phyloP scores from a whole-genome alignment of 1,140 invertebrate genomes.

The Acyrthosiphon pisum region DNA sequence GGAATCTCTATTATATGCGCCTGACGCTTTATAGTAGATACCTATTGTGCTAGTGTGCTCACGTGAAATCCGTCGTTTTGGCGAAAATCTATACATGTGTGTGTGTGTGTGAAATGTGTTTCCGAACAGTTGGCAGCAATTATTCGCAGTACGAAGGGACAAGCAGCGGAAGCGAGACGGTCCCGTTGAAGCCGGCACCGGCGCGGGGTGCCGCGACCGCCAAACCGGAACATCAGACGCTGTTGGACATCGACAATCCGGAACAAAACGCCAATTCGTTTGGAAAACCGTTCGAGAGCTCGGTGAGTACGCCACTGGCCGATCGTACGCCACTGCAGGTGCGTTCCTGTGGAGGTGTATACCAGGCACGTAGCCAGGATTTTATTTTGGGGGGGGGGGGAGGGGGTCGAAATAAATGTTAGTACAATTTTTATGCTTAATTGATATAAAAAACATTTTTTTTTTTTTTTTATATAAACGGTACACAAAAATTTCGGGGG shows the following conservation, averaged over 20 bases:
- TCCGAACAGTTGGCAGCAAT: constrained; percentile 37
- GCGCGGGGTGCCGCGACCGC: background rate
- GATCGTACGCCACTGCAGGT: background rate
- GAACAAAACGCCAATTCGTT: constrained; percentile 55
- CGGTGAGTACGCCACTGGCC: background rate
- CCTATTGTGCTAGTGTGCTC: background rate
- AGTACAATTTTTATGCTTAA: too few relatives aligned
- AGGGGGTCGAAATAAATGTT: too few relatives aligned
- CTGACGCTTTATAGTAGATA: too few relatives aligned
- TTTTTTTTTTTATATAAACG: too few relatives aligned
- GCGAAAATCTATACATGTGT: background rate
- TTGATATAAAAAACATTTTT: too few relatives aligned
- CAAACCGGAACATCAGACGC: constrained; percentile 29
- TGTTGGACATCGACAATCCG: constrained; percentile 53
- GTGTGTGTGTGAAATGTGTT: background rate
- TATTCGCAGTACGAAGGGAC: constrained; percentile 43
- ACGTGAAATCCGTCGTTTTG: background rate
- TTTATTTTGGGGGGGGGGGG: too few relatives aligned
- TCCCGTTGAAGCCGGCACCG: constrained; percentile 37
- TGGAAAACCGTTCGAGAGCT: constrained; percentile 48
- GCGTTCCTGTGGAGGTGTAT: background rate
- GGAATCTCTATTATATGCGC: too few relatives aligned
- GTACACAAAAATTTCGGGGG: too few relatives aligned
- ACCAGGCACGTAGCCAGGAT: too few relatives aligned
- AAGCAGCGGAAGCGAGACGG: constrained; percentile 48